Percentiles rank a stretch among this genome's conserved stretches.
These are phyloP conservation scores for Alca torda DNA, from an alignment of 2,797 vertebrate genomes.

Conservation along the genomic window DNA sequence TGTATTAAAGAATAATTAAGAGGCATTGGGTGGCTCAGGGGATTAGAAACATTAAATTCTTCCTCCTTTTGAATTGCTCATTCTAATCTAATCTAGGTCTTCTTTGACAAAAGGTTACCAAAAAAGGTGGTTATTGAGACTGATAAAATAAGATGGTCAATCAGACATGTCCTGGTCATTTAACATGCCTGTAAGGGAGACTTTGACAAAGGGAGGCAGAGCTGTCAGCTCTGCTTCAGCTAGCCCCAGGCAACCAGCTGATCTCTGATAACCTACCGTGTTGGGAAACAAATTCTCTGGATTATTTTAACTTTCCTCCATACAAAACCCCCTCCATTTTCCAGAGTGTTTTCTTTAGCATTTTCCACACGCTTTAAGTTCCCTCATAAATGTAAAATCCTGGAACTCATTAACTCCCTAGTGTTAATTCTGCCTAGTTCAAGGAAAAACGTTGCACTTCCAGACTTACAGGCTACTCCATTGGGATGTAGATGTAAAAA, in stretches of 20 bases:
- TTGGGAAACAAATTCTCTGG: neutral
- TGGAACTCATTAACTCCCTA: slow-evolving; percentile 41
- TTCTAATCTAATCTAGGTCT: neutral
- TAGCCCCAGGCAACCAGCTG: neutral
- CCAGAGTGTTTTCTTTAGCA: neutral
- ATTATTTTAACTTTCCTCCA: slow-evolving; percentile 6
- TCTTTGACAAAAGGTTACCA: neutral
- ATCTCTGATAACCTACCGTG: neutral
- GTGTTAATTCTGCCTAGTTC: slow-evolving; percentile 33
- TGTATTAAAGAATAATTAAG: neutral
- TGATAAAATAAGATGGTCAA: neutral
- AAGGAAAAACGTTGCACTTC: slow-evolving; percentile 9
- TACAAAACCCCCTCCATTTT: neutral
- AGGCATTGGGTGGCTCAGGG: neutral
- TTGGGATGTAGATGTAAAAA: neutral
- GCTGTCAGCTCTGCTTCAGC: neutral
- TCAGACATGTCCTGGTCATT: neutral
- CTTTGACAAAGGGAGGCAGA: neutral
- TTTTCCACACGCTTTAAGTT: slow-evolving; percentile 25
- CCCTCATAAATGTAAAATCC: slow-evolving; percentile 24
- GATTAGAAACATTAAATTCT: neutral
- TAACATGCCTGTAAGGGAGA: neutral
- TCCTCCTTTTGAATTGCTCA: neutral
- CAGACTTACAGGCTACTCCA: slow-evolving; percentile 4
- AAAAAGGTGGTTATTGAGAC: neutral